Base-by-base conservation (phyloP, 2,113 vertebrate genomes). In the Cyprinus carpio region DNA sequence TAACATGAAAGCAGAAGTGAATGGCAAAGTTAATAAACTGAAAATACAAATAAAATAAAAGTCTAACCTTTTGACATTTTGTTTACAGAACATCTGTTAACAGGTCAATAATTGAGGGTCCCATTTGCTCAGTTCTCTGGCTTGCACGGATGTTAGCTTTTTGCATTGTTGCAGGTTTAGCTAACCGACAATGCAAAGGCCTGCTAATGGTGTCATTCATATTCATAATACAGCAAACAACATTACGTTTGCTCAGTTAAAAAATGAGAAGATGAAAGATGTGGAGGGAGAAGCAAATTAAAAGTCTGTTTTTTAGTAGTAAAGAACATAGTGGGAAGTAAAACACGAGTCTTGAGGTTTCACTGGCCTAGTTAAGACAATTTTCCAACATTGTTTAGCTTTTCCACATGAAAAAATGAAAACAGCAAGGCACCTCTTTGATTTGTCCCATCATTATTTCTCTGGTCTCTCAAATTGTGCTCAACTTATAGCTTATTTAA, bases 361-460 rank as follows among this genome's bases (percentile, higher is more conserved):
- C 46, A 56, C 71, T 83, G 51, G 40, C 46, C 60, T 79, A 83
- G 62, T 60, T 83, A 69, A 82, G 72, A 56, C 27, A 25, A 18
- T 31, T 49, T 25, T 29, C 74, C 16, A 31, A 83, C 34, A 13
- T 65, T 82, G 46, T 43, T 62, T 58, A 79, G 23, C 34, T 84
- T 65, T 31, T 29, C 27, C 15, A 27, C 65, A 31, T 62, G 18
- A 64, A 10, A 77, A 18, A n/a, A 3, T 27, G 2, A 72, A 20
- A 23, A 37, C 18, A 18, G 8, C 60, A 64, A 75, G n/a, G 16
- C 31, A 27, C 46, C 16, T 16, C 9, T 80, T 40, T 64, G 15
- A 2, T 64, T 78, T 13, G 18, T 49, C 29, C 49, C 15, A 29
- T 29, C 27, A 20, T 75, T 29, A 37, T 16, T 15, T 56, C 69